Base-by-base conservation (phyloP, 2,113 vertebrate species). In the Ploceus nigricollis region DNA sequence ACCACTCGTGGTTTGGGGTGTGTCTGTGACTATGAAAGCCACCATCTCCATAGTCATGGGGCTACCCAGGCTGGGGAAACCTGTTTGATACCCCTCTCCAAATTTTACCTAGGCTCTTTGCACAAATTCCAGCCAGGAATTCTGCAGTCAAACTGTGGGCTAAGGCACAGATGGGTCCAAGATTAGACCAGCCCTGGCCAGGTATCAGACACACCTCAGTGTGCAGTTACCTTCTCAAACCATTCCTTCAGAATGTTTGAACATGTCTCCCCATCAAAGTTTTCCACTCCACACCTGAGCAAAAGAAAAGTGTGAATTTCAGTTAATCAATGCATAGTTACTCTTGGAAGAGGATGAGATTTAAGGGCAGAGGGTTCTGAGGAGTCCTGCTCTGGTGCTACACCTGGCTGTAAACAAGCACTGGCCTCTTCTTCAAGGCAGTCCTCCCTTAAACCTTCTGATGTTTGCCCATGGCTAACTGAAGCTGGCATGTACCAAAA, bases 1-100 rank as follows among this genome's bases (percentile, higher is more conserved):
- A 57, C 2, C 5, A 13, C 16, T 48, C 2, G 0, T 3, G 2
- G 12, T 30, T 17, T 47, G 63, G 40, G 61, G 35, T 3, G 18
- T 27, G n/a, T 22, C 53, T 35, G 2, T 17, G 61, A 8, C 31
- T n/a, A 6, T 11, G 58, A 68, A 61, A 90, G 28, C 13, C 61
- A 60, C 24, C 27, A 47, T 8, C 61, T 75, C 70, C 35, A 15
- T 1, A 30, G 51, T 18, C 24, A 12, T 10, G 42, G 86, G 17
- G 28, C 16, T 39, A 24, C 16, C 1, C 2, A 7, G 61, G n/a
- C 68, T 82, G 37, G 61, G 31, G 22, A 83, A 88, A 86, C 10
- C 37, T 77, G 11, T 28, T 57, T 80, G 48, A 21, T 25, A 28
- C n/a, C 18, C 24, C 30, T 71, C 20, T 70, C 37, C 63, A 53